phyloP scores from a whole-genome alignment of 1,140 invertebrate genomes.

The Aphelenchoides fujianensis region DNA sequence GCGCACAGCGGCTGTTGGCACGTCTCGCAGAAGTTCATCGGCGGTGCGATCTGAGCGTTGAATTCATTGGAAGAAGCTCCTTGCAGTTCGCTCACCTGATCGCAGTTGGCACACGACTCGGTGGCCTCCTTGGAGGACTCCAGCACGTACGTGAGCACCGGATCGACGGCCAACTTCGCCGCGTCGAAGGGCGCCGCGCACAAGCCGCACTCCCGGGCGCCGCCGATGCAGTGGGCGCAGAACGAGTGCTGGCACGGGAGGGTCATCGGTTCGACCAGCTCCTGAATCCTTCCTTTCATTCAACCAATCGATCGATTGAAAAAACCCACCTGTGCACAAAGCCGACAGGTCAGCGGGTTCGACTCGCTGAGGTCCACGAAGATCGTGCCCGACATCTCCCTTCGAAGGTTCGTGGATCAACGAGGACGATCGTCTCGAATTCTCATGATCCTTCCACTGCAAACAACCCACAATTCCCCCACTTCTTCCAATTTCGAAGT shows the following conservation, averaged over 20 bases:
- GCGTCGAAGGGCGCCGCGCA: slow-evolving; percentile 17
- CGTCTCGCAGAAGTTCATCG: slow-evolving; percentile 62
- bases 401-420: no score
- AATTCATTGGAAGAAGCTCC: no score
- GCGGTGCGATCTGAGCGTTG: slow-evolving; percentile 50
- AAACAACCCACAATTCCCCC: no score
- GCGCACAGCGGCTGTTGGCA: slow-evolving; percentile 60
- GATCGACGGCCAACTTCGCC: slow-evolving; percentile 34
- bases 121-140: slow-evolving; percentile 54
- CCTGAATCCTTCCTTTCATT: slow-evolving; percentile 28
- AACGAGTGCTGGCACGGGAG: slow-evolving; percentile 47
- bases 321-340: background rate
- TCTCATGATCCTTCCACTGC: no score
- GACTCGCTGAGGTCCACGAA: background rate
- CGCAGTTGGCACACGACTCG: slow-evolving; percentile 61
- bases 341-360: background rate
- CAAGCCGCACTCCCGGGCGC: slow-evolving; percentile 25
- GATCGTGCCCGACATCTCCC: background rate
- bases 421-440: no score
- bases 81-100: slow-evolving; percentile 44
- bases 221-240: slow-evolving; percentile 28
- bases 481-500: no score
- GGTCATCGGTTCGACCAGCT: slow-evolving; percentile 31
- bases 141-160: slow-evolving; percentile 48
- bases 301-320: no score